phyloP scores from a whole-genome alignment of 2,113 vertebrate species.

The Petromus typicus region DNA sequence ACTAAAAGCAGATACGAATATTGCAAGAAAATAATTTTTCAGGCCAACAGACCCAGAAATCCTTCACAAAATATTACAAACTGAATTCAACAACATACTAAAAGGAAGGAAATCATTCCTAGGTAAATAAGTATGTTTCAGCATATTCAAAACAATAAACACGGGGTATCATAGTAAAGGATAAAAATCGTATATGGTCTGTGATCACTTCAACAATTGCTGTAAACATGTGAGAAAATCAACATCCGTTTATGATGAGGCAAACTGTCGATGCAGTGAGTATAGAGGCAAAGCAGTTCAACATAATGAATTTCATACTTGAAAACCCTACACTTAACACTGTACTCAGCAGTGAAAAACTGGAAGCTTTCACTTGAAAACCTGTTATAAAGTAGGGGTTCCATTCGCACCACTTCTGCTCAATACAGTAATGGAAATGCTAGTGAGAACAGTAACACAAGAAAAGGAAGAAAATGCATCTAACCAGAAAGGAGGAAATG shows the following conservation, averaged over 20 bases:
- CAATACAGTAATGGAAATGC: background rate
- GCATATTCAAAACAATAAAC: background rate
- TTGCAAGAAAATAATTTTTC: background rate
- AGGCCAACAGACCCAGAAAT: background rate
- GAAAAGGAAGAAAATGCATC: background rate
- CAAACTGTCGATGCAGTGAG: background rate
- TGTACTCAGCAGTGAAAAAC: background rate
- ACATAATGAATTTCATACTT: background rate
- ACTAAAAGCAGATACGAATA: background rate
- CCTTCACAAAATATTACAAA: background rate
- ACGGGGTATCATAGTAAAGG: background rate
- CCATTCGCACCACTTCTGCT: background rate
- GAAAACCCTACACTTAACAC: background rate
- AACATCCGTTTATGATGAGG: background rate
- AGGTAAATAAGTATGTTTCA: background rate
- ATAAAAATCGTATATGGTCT: background rate
- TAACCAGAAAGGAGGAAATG: background rate
- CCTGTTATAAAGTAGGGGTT: background rate
- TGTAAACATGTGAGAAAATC: background rate
- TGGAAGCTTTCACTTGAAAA: background rate
- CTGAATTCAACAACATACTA: background rate
- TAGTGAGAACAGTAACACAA: background rate
- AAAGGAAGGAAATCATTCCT: background rate
- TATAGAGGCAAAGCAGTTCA: background rate
- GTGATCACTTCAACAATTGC: background rate